Evolutionary conservation across 2,888 invertebrate genomes (phyloP).

Genomic region (Watsonalla cultraria): DNA sequence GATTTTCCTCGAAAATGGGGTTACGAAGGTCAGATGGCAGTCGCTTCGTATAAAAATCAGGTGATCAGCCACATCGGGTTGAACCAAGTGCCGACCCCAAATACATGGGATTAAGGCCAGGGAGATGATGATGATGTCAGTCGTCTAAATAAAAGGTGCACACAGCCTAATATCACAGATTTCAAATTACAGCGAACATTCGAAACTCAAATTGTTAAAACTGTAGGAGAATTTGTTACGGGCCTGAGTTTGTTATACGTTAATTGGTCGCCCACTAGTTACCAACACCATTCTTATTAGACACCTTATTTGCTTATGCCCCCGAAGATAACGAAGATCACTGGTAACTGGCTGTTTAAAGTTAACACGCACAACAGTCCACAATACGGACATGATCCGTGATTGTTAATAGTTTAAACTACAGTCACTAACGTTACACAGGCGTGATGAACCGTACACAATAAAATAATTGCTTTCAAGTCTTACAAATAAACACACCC

Average conservation of each 20-base stretch:
- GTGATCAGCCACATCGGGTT: too few relatives aligned
- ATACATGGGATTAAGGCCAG: too few relatives aligned
- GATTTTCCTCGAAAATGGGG: too few relatives aligned
- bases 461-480: slow-evolving; percentile 43
- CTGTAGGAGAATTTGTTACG: slow-evolving; percentile 74
- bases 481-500: neutral
- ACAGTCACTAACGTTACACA: slow-evolving; percentile 56
- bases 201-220: slow-evolving; percentile 72
- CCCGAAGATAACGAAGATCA: slow-evolving; percentile 9
- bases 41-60: too few relatives aligned
- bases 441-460: slow-evolving; percentile 63
- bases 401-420: slow-evolving; percentile 63
- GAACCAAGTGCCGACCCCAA: too few relatives aligned
- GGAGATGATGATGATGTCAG: too few relatives aligned
- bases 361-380: slow-evolving; percentile 42
- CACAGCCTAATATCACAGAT: slow-evolving; percentile 37
- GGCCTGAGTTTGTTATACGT: slow-evolving; percentile 66
- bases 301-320: slow-evolving; percentile 10
- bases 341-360: slow-evolving; percentile 15
- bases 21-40: too few relatives aligned
- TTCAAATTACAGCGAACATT: slow-evolving; percentile 64
- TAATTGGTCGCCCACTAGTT: slow-evolving; percentile 67
- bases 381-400: slow-evolving; percentile 61
- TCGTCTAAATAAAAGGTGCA: slow-evolving; percentile 23
- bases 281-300: slow-evolving; percentile 31